These are phyloP conservation scores for Sphaerophoria rueppellii DNA, from an alignment of 2,888 invertebrate genomes.

Conservation along the genomic window DNA sequence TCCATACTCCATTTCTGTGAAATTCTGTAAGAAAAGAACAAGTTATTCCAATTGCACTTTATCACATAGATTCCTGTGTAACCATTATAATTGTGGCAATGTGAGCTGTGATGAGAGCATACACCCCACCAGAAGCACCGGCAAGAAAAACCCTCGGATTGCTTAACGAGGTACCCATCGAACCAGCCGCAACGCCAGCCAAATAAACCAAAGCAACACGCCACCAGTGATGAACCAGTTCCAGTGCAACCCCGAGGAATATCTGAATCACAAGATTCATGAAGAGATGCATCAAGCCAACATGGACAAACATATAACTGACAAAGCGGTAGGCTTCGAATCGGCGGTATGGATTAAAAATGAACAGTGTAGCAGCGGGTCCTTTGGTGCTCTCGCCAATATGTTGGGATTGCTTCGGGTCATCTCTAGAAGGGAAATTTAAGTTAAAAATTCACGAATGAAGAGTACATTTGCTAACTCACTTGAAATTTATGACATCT, in stretches of 20 bases:
- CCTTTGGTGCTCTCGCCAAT: slow-evolving; percentile 85
- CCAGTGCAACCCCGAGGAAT: slow-evolving; percentile 95
- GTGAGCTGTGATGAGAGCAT: slow-evolving; percentile 96
- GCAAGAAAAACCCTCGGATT: slow-evolving; percentile 92
- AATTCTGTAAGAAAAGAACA: slow-evolving; percentile 87
- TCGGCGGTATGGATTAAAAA: slow-evolving; percentile 93
- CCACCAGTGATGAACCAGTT: slow-evolving; percentile 98
- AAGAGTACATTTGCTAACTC: slow-evolving; percentile 72
- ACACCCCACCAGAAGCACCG: slow-evolving; percentile 97
- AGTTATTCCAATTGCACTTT: background rate
- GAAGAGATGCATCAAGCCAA: slow-evolving; percentile 93
- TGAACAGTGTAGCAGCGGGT: slow-evolving; percentile 90
- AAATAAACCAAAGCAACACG: slow-evolving; percentile 92
- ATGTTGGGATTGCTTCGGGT: slow-evolving; percentile 79
- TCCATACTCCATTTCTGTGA: slow-evolving; percentile 98
- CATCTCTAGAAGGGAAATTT: slow-evolving; percentile 76
- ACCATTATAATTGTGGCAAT: slow-evolving; percentile 94
- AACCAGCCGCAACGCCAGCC: slow-evolving; percentile 93
- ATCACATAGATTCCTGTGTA: slow-evolving; percentile 15
- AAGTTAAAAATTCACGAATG: background rate
- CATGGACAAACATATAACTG: slow-evolving; percentile 98
- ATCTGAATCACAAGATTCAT: slow-evolving; percentile 96
- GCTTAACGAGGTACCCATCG: slow-evolving; percentile 90
- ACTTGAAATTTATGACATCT: slow-evolving; percentile 81
- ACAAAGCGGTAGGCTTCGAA: slow-evolving; percentile 96